Conservation (phyloP, 2,888 invertebrate species). For the Nebria salina region DNA sequence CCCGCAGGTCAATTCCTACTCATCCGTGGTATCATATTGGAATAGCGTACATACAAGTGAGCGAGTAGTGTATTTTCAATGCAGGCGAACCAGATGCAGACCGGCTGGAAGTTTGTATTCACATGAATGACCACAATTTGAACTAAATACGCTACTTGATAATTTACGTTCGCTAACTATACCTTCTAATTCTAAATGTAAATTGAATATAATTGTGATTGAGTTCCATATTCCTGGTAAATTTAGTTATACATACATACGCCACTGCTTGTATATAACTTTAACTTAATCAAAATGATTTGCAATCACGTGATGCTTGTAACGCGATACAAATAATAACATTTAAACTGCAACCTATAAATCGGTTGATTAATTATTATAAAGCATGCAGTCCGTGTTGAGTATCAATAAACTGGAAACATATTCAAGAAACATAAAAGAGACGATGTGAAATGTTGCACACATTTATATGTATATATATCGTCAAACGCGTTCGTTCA, state of each 20-base stretch:
- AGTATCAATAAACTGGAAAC: background rate
- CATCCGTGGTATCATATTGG: conserved; percentile 8
- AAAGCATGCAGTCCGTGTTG: background rate
- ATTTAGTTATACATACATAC: background rate
- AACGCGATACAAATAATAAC: background rate
- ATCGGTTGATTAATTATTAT: background rate
- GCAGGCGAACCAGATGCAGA: background rate
- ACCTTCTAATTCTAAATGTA: background rate
- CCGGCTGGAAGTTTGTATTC: background rate
- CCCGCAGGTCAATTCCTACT: conserved; percentile 4
- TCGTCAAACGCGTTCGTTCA: background rate
- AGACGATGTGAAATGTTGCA: background rate
- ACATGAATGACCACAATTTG: background rate
- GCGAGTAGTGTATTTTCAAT: conserved; percentile 3
- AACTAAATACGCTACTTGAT: background rate
- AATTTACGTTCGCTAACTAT: background rate
- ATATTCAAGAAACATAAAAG: background rate
- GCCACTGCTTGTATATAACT: background rate
- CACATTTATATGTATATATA: background rate
- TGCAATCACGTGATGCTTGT: background rate
- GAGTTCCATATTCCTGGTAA: background rate
- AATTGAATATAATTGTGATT: background rate
- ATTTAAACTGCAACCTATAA: background rate
- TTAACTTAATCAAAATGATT: background rate
- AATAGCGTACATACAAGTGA: background rate